Percentiles rank a stretch among this genome's conserved stretches.
Evolutionary conservation across 2,888 invertebrate species (phyloP).

Genomic region (Scotopteryx bipunctaria): DNA sequence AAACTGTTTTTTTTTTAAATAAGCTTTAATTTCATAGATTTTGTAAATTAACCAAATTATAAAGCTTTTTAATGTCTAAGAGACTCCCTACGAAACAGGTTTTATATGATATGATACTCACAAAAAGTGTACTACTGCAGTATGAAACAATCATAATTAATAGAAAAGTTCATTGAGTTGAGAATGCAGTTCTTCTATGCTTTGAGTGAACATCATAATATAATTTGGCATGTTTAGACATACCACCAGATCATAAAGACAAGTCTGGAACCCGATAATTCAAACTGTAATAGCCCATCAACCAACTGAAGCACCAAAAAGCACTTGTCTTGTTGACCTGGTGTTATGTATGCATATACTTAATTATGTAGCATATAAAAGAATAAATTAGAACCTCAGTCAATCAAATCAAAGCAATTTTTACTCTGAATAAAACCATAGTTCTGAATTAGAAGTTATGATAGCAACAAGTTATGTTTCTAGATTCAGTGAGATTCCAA

Average conservation of each 20-base stretch:
- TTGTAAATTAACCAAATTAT: too few species aligned
- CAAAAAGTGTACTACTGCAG: slow-evolving; percentile 7
- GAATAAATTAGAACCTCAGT: slow-evolving; percentile 49
- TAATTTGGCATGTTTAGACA: background rate
- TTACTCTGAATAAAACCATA: background rate
- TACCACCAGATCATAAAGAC: slow-evolving; percentile 3
- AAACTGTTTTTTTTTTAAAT: slow-evolving; percentile 43
- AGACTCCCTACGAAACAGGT: slow-evolving; percentile 52
- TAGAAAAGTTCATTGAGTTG: too few species aligned
- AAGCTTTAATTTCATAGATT: too few species aligned
- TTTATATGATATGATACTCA: slow-evolving; percentile 20
- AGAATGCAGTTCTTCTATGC: background rate
- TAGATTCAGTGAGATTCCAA: slow-evolving; percentile 58
- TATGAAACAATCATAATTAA: background rate
- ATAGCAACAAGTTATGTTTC: background rate
- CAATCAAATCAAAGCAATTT: slow-evolving; percentile 44
- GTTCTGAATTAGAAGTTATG: background rate
- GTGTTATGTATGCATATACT: slow-evolving; percentile 2
- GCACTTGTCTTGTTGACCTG: slow-evolving; percentile 1
- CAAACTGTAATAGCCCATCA: background rate
- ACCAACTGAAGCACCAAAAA: background rate
- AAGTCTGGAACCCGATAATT: background rate
- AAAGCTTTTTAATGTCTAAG: slow-evolving; percentile 32
- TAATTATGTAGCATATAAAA: background rate
- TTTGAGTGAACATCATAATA: slow-evolving; percentile 14